These are phyloP conservation scores for Diabrotica balteata DNA, from an alignment of 2,888 invertebrate genomes.

Conservation along the genomic window DNA sequence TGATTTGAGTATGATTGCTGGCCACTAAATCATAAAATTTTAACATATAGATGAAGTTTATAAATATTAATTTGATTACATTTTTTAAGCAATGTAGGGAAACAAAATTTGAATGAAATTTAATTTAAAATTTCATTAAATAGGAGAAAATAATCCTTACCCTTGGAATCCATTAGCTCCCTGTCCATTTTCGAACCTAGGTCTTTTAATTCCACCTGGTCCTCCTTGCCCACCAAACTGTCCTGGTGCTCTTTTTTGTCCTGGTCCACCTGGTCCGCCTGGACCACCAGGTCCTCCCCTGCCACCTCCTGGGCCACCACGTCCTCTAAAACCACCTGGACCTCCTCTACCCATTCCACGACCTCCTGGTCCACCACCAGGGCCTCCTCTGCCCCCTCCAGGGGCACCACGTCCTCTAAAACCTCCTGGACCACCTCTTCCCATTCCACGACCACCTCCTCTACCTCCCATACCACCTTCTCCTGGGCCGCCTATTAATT, in stretches of 20 bases:
- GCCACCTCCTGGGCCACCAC: slow-evolving; percentile 45
- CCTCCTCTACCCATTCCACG: slow-evolving; percentile 38
- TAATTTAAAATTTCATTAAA: no score
- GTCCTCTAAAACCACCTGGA: slow-evolving; percentile 40
- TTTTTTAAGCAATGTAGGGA: no score
- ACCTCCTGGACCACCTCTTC: neutral
- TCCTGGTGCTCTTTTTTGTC: slow-evolving; percentile 44
- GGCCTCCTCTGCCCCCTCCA: slow-evolving; percentile 23
- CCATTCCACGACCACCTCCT: slow-evolving; percentile 14
- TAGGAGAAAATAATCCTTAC: slow-evolving; percentile 26
- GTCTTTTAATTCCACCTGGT: slow-evolving; percentile 50
- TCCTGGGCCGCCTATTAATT: no score
- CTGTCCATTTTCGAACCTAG: slow-evolving; percentile 49
- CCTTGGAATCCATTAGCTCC: slow-evolving; percentile 51
- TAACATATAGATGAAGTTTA: no score
- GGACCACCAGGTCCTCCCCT: slow-evolving; percentile 38
- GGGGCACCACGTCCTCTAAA: neutral
- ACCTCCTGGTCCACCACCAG: slow-evolving; percentile 42
- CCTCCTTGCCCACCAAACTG: slow-evolving; percentile 44
- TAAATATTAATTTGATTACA: no score
- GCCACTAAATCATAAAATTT: slow-evolving; percentile 14
- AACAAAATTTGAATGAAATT: no score
- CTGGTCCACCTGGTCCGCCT: slow-evolving; percentile 39
- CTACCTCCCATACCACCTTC: slow-evolving; percentile 5
- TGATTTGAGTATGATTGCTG: slow-evolving; percentile 43